A percentile compares a stretch with the other conserved stretches of the same genome.
Conservation (phyloP, 2,888 invertebrate genomes). For the Drosophila cognata region DNA sequence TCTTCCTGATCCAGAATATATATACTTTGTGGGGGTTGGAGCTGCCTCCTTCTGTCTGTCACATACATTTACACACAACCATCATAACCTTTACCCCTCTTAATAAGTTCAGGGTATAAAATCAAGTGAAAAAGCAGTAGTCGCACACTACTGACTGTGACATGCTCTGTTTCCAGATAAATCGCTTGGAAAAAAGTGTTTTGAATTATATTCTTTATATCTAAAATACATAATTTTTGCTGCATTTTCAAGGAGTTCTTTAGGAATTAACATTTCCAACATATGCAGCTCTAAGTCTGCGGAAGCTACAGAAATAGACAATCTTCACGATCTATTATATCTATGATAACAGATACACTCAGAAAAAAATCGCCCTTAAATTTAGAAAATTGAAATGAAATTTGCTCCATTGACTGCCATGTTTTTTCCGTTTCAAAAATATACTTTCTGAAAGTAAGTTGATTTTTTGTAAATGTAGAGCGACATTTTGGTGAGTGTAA, state of each 20-base stretch:
- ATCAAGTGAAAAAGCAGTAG: neutral
- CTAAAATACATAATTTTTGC: neutral
- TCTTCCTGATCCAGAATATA: neutral
- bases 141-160: neutral
- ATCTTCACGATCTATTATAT: neutral
- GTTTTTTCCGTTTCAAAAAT: neutral
- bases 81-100: neutral
- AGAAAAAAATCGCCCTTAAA: neutral
- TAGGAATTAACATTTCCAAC: neutral
- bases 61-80: neutral
- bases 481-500: neutral
- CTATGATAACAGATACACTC: neutral
- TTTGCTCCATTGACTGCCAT: neutral
- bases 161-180: neutral
- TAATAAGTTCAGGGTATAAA: neutral
- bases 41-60: neutral
- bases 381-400: neutral
- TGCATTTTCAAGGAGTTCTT: neutral
- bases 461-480: neutral
- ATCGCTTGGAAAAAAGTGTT: too few species aligned
- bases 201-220: too few species aligned
- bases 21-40: neutral
- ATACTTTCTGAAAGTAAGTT: neutral
- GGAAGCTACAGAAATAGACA: neutral
- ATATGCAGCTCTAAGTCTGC: too few species aligned